phyloP scores from a whole-genome alignment of 2,113 vertebrate genomes.

The Tiliqua scincoides region DNA sequence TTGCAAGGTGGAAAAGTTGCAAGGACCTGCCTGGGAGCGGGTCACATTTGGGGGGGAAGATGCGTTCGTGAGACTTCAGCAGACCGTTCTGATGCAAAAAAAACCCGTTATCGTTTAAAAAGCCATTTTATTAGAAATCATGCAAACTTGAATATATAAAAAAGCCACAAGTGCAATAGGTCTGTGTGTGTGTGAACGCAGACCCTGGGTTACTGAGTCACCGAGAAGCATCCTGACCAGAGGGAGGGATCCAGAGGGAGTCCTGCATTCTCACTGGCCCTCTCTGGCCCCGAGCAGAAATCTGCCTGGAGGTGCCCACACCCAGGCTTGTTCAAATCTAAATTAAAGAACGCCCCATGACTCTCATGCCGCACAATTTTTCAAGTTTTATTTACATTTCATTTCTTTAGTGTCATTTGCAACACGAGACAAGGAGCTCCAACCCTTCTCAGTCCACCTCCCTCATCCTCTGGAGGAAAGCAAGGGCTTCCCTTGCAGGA shows the following conservation, averaged over 20 bases:
- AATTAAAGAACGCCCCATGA: conserved; percentile 26
- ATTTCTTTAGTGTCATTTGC: conserved; percentile 64
- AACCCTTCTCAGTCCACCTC: not conserved
- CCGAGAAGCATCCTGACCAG: conserved; percentile 39
- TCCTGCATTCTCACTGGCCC: conserved; percentile 23
- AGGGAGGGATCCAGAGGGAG: not conserved
- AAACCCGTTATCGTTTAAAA: conserved; percentile 71
- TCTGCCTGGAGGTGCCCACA: conserved; percentile 14
- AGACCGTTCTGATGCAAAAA: conserved; percentile 73
- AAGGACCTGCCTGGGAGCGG: too few relatives aligned
- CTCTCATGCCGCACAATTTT: conserved; percentile 11
- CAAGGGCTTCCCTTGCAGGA: not conserved
- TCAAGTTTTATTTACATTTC: conserved; percentile 59
- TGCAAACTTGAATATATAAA: conserved; percentile 87
- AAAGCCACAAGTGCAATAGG: conserved; percentile 80
- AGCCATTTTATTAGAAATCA: conserved; percentile 87
- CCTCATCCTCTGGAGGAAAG: not conserved
- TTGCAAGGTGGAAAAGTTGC: conserved; percentile 64
- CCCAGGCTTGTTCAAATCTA: conserved; percentile 10
- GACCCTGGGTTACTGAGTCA: conserved; percentile 61
- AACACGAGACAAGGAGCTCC: conserved; percentile 55
- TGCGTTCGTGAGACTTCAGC: conserved; percentile 58
- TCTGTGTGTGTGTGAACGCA: conserved; percentile 74
- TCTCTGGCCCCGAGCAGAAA: not conserved
- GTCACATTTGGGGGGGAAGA: conserved; percentile 47